Evolutionary conservation across 2,888 invertebrate genomes (phyloP).

Genomic region (Lampropteryx suffumata): DNA sequence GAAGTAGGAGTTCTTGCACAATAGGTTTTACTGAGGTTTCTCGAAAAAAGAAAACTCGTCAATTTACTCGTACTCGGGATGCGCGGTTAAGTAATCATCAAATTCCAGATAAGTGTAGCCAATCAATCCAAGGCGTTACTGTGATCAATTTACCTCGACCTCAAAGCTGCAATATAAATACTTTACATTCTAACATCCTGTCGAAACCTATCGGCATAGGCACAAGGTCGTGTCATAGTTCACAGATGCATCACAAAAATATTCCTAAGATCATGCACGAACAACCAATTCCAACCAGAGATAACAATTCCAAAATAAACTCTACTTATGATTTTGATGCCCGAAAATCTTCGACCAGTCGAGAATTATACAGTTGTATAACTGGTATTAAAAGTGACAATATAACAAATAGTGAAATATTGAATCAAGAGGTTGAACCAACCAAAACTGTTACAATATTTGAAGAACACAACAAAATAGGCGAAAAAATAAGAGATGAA

Average conservation of each 20-base stretch:
- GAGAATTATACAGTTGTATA: slow-evolving; percentile 6
- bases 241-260: background rate
- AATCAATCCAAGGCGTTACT: background rate
- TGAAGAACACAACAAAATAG: slow-evolving; percentile 4
- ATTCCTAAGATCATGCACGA: background rate
- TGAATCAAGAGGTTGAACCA: slow-evolving; percentile 21
- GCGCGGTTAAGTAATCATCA: background rate
- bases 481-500: slow-evolving; percentile 3
- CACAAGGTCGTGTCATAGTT: background rate
- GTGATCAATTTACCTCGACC: background rate
- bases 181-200: background rate
- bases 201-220: background rate
- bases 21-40: slow-evolving; percentile 9
- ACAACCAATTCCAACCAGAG: background rate
- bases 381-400: slow-evolving; percentile 6
- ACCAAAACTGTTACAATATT: slow-evolving; percentile 27
- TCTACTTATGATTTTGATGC: background rate
- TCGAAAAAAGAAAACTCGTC: no score
- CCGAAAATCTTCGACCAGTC: slow-evolving; percentile 3
- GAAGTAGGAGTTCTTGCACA: background rate
- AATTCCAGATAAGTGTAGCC: background rate
- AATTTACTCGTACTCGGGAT: no score
- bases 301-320: background rate
- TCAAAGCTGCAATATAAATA: background rate
- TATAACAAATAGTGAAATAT: slow-evolving; percentile 18